Conservation (phyloP, 2,797 vertebrate genomes). For the Gila robusta region DNA sequence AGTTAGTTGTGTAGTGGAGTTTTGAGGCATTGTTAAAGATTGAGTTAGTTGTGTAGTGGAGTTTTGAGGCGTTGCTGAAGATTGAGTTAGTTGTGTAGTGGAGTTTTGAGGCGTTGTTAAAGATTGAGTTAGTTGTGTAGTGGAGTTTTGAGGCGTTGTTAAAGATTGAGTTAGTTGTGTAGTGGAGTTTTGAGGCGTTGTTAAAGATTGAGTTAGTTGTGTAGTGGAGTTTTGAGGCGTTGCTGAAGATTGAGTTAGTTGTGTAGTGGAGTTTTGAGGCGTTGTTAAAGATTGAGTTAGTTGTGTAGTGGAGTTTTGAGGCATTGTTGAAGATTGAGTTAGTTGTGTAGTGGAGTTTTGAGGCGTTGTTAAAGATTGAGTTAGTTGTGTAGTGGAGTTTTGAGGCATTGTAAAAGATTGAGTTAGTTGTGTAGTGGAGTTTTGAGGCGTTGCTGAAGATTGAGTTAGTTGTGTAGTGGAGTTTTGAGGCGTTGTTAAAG, state of each 20-base stretch:
- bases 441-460: not conserved
- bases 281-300: not conserved
- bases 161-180: not conserved
- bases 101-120: not conserved
- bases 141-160: not conserved
- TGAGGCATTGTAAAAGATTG: rapidly evolving
- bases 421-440: not conserved
- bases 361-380: rapidly evolving
- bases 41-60: not conserved
- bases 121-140: not conserved
- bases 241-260: not conserved
- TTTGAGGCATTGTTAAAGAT: no score
- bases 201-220: not conserved
- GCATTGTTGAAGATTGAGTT: rapidly evolving
- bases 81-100: not conserved
- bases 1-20: not conserved
- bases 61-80: not conserved
- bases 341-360: not conserved
- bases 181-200: no score
- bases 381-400: not conserved
- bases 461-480: not conserved
- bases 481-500: not conserved
- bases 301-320: not conserved
- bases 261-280: not conserved
- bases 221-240: not conserved